Conservation (phyloP, 2,797 vertebrate genomes). For the Dallia pectoralis region DNA sequence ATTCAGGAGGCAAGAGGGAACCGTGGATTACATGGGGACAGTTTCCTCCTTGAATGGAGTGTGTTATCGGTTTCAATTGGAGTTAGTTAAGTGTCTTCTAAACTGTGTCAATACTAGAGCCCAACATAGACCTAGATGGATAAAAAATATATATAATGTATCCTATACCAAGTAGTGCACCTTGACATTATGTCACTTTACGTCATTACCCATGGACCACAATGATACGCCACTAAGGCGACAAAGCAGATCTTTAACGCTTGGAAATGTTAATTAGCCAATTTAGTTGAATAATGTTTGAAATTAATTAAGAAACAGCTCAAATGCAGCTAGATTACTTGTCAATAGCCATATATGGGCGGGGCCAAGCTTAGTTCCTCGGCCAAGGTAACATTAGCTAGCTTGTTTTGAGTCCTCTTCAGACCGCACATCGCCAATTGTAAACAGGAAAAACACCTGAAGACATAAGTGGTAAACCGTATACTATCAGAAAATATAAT, state of each 20-base stretch:
- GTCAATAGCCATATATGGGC: not conserved
- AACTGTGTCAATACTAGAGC: not conserved
- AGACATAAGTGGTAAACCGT: not conserved
- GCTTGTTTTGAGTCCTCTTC: not conserved
- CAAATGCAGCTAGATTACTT: not conserved
- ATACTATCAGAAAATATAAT: not conserved
- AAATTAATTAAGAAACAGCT: not conserved
- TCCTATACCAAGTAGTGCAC: too few relatives aligned
- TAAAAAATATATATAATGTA: not conserved
- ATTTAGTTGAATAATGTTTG: not conserved
- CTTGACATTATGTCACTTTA: too few relatives aligned
- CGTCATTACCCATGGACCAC: not conserved
- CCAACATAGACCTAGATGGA: not conserved
- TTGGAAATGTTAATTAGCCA: not conserved
- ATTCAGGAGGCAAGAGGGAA: too few relatives aligned
- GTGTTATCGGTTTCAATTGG: not conserved
- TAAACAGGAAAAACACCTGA: not conserved
- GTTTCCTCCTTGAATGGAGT: not conserved
- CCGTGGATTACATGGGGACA: too few relatives aligned
- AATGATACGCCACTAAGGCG: not conserved
- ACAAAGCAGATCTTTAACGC: not conserved
- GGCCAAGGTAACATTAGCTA: not conserved
- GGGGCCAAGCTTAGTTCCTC: not conserved
- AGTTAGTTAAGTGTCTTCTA: not conserved
- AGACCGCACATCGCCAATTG: not conserved